Conservation (phyloP, 2,888 invertebrate species). For the Phoenoteleia sp. region DNA sequence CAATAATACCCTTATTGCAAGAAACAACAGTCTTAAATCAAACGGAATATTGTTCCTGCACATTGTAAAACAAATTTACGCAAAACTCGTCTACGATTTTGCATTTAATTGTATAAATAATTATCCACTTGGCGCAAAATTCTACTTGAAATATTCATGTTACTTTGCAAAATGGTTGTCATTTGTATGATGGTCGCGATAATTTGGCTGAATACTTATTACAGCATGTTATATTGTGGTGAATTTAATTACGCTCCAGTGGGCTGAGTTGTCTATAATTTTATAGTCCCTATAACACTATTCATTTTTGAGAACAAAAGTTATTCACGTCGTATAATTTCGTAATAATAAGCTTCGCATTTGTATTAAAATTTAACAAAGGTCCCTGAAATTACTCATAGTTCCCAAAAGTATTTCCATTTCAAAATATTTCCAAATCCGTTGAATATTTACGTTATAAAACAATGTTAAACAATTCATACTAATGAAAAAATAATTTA, state of each 20-base stretch:
- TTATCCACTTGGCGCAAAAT: neutral
- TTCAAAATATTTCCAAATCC: no score
- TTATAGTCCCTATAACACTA: constrained; percentile 15
- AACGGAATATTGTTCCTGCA: no score
- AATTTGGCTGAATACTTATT: constrained; percentile 42
- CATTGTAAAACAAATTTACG: no score
- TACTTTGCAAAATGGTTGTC: constrained; percentile 29
- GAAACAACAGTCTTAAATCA: no score
- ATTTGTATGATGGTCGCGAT: constrained; percentile 19
- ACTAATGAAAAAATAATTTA: no score
- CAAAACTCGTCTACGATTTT: no score
- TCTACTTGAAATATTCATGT: constrained; percentile 6
- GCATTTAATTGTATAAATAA: constrained; percentile 16
- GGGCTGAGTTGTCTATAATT: constrained; percentile 35
- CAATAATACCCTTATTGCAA: no score
- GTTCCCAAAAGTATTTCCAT: no score
- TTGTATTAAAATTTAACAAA: constrained; percentile 5
- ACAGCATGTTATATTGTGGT: constrained; percentile 19
- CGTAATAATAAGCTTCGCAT: neutral
- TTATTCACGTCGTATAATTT: neutral
- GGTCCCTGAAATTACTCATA: no score
- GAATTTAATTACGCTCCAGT: constrained; percentile 35
- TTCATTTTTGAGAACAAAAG: constrained; percentile 19
- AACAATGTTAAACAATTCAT: no score
- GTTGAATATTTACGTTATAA: no score